These are phyloP conservation scores for Cephus rjabovi DNA, from an alignment of 2,888 invertebrate species.

Conservation along the genomic window DNA sequence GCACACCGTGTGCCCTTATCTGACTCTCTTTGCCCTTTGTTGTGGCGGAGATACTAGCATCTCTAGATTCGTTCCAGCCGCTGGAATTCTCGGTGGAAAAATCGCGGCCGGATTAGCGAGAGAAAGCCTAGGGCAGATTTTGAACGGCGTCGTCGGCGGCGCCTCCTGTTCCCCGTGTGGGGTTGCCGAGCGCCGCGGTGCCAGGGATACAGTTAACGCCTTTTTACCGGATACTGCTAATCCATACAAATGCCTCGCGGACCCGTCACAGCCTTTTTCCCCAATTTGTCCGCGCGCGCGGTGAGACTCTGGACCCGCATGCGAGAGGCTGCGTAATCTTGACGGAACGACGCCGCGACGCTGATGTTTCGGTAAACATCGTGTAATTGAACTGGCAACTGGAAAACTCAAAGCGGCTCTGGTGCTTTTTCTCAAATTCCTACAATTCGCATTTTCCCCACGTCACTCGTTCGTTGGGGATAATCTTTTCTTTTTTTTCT, in stretches of 20 bases:
- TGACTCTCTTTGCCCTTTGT: no score
- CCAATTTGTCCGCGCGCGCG: conserved; percentile 45
- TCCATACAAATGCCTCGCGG: conserved; percentile 52
- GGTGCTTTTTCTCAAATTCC: not conserved
- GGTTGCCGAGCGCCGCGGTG: no score
- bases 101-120: not conserved
- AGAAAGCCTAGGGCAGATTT: not conserved
- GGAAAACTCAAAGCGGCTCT: no score
- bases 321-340: conserved; percentile 44
- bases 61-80: no score
- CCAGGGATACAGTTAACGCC: not conserved
- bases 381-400: not conserved
- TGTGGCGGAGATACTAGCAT: no score
- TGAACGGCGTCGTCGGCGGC: not conserved
- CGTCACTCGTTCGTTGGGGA: no score
- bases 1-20: no score
- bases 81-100: no score
- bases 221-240: conserved; percentile 33
- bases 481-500: no score
- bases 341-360: conserved; percentile 45
- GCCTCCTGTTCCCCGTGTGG: no score
- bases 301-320: conserved; percentile 41
- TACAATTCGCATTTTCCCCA: not conserved
- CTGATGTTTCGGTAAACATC: conserved; percentile 32
- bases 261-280: conserved; percentile 44